These are phyloP conservation scores for Sebastes dallii DNA, from an alignment of 2,797 vertebrate species.

Conservation along the genomic window DNA sequence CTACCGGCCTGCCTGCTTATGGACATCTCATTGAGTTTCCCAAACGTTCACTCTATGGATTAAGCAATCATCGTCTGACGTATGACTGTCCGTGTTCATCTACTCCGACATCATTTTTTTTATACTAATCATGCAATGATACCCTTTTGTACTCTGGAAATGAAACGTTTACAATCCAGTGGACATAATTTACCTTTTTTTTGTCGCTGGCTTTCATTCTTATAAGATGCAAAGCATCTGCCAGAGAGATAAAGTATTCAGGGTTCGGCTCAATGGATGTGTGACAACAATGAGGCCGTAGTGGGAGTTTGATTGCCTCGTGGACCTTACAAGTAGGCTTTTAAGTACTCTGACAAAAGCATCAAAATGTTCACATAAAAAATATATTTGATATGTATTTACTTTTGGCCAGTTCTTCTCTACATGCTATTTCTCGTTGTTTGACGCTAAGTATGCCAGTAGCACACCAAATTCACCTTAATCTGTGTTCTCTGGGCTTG, in stretches of 20 bases:
- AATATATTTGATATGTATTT: neutral
- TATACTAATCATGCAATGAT: constrained; percentile 14
- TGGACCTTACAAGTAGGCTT: neutral
- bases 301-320: neutral
- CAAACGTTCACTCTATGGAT: constrained; percentile 62
- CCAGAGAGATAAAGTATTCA: constrained; percentile 1
- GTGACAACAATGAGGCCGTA: neutral
- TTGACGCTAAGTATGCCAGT: neutral
- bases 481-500: no score
- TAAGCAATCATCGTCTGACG: constrained; percentile 52
- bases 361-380: neutral
- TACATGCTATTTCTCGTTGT: neutral
- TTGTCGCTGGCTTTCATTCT: constrained; percentile 2
- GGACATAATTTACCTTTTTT: constrained; percentile 31
- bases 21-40: constrained; percentile 66
- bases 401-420: neutral
- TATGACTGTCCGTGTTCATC: constrained; percentile 33
- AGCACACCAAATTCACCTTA: no score
- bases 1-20: constrained; percentile 44
- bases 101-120: constrained; percentile 4
- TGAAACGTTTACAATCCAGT: constrained; percentile 23
- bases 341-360: neutral
- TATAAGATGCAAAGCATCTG: neutral
- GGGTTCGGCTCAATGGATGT: neutral
- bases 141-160: constrained; percentile 1